These are phyloP conservation scores for Ceyx erithaca DNA, from an alignment of 2,797 vertebrate genomes.

Conservation along the genomic window DNA sequence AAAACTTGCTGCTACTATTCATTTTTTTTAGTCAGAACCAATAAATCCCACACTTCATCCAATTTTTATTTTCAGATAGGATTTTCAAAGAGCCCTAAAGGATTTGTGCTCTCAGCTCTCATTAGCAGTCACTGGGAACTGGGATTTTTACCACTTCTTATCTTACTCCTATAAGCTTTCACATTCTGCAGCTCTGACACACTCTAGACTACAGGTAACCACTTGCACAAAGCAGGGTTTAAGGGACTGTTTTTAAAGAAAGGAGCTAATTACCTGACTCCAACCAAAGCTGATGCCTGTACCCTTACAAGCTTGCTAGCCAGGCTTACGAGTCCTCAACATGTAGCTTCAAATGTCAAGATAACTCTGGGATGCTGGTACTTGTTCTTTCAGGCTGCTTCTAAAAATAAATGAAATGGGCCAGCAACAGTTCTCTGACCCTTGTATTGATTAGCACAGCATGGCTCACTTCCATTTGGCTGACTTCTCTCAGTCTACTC, in stretches of 20 bases:
- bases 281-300: neutral
- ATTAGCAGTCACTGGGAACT: neutral
- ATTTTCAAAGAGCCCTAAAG: conserved; percentile 34
- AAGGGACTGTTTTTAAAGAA: neutral
- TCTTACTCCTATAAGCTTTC: neutral
- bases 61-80: conserved; percentile 46
- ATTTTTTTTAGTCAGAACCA: neutral
- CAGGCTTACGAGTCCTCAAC: neutral
- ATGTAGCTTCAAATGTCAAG: neutral
- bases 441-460: neutral
- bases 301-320: neutral
- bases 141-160: conserved; percentile 34
- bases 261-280: neutral
- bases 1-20: neutral
- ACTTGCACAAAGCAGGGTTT: neutral
- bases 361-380: neutral
- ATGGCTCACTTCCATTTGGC: neutral
- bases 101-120: conserved; percentile 30
- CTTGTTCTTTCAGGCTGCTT: neutral
- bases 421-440: conserved; percentile 11
- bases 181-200: neutral
- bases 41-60: conserved; percentile 39
- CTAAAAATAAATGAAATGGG: neutral
- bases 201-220: neutral
- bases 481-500: neutral